Evolutionary conservation across 2,113 vertebrate species (phyloP).

Genomic region (Melanerpes formicivorus): DNA sequence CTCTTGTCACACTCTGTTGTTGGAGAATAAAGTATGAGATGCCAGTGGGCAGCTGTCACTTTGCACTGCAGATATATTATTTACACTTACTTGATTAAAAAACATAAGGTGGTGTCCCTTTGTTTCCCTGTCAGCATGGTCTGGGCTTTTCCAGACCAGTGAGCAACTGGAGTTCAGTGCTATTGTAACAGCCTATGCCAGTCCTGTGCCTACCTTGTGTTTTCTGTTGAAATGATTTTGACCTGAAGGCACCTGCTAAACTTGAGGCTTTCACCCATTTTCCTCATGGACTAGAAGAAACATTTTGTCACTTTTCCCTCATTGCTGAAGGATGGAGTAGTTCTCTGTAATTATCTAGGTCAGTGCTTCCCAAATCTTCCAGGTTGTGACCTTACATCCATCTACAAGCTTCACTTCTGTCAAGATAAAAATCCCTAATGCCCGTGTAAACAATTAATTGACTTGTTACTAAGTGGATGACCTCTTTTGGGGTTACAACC

Average conservation of each 20-base stretch:
- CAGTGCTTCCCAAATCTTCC: conserved; percentile 21
- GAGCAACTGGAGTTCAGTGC: not conserved
- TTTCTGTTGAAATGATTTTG: not conserved
- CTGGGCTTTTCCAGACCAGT: not conserved
- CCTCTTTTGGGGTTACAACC: not conserved
- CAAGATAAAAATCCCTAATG: not conserved
- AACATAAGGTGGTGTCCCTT: not conserved
- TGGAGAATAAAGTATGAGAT: not conserved
- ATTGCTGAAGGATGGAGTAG: not conserved
- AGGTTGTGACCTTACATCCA: conserved; percentile 4
- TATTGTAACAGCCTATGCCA: not conserved
- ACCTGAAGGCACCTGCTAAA: not conserved
- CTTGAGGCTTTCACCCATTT: not conserved
- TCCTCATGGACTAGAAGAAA: not conserved
- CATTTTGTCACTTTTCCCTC: not conserved
- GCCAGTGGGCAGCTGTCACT: not conserved
- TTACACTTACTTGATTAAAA: no score
- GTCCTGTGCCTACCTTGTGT: not conserved
- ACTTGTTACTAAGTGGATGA: conserved; percentile 24
- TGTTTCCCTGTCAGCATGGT: not conserved
- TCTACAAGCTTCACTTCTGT: conserved; percentile 42
- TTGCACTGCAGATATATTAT: not conserved
- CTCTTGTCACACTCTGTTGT: not conserved
- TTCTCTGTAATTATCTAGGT: conserved; percentile 36
- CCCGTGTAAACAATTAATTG: conserved; percentile 3